Percentiles rank a stretch among this genome's conserved stretches.
phyloP scores from a whole-genome alignment of 2,888 invertebrate species.

The Theretra japonica region DNA sequence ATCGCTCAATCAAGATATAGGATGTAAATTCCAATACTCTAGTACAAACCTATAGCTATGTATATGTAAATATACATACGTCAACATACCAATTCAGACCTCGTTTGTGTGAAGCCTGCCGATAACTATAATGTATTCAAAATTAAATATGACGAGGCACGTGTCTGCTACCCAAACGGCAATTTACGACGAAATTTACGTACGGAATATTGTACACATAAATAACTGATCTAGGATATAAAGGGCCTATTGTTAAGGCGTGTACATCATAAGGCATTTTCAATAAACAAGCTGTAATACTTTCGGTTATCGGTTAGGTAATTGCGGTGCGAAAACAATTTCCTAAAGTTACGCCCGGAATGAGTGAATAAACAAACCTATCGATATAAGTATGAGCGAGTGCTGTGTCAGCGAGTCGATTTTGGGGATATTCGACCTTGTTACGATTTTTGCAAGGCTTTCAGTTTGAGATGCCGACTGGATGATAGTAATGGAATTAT shows the following conservation, averaged over 20 bases:
- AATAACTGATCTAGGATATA: conserved; percentile 32
- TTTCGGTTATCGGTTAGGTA: conserved; percentile 37
- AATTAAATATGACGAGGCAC: conserved; percentile 18
- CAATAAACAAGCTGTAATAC: conserved; percentile 36
- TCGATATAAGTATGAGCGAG: neutral
- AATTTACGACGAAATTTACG: conserved; percentile 12
- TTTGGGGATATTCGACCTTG: neutral
- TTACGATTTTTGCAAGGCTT: neutral
- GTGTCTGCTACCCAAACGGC: conserved; percentile 10
- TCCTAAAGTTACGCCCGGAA: conserved; percentile 33
- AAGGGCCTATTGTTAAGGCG: conserved; percentile 36
- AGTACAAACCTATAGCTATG: too few relatives aligned
- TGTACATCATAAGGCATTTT: conserved; percentile 36
- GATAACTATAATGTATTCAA: conserved; percentile 15
- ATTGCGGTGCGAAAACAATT: conserved; percentile 41
- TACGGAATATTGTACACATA: conserved; percentile 13
- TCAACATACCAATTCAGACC: too few relatives aligned
- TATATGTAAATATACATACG: neutral
- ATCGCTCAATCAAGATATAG: too few relatives aligned
- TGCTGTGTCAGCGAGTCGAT: neutral
- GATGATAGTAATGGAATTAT: neutral
- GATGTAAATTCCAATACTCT: too few relatives aligned
- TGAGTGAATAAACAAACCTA: conserved; percentile 29
- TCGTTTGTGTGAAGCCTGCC: neutral
- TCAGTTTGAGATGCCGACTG: neutral